Percentiles rank a stretch among this genome's conserved stretches.
Evolutionary conservation across 2,888 invertebrate genomes (phyloP).

Genomic region (Byasa hedistus): DNA sequence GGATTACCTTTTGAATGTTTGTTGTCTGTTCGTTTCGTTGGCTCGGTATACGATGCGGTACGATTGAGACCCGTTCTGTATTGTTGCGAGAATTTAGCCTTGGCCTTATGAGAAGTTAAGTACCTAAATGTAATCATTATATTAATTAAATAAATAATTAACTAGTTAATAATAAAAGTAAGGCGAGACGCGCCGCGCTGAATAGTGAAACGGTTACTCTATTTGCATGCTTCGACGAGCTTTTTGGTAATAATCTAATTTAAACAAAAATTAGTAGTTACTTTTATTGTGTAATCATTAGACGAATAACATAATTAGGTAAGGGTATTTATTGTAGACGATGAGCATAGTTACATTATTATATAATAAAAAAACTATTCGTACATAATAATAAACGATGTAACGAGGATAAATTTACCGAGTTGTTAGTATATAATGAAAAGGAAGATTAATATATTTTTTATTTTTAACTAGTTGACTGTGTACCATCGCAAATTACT

Average conservation of each 20-base stretch:
- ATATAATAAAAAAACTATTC: slow-evolving; percentile 69
- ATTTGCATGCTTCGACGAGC: slow-evolving; percentile 81
- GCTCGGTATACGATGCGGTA: slow-evolving; percentile 59
- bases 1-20: slow-evolving; percentile 33
- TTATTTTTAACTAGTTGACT: slow-evolving; percentile 79
- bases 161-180: slow-evolving; percentile 40
- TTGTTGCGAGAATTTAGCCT: slow-evolving; percentile 80
- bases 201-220: slow-evolving; percentile 76
- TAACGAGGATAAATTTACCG: slow-evolving; percentile 68
- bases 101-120: slow-evolving; percentile 79
- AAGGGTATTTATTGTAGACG: slow-evolving; percentile 79
- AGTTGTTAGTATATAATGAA: slow-evolving; percentile 68
- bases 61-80: slow-evolving; percentile 65
- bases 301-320: slow-evolving; percentile 72
- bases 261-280: slow-evolving; percentile 72
- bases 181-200: slow-evolving; percentile 70
- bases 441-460: slow-evolving; percentile 78
- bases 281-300: slow-evolving; percentile 77
- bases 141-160: slow-evolving; percentile 57
- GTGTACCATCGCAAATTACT: slow-evolving; percentile 69
- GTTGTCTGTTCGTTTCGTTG: slow-evolving; percentile 24
- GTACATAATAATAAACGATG: slow-evolving; percentile 75
- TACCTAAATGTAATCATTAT: slow-evolving; percentile 76
- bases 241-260: slow-evolving; percentile 80
- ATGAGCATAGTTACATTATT: slow-evolving; percentile 75